Conservation (phyloP, 2,113 vertebrate genomes). For the Passer domesticus region DNA sequence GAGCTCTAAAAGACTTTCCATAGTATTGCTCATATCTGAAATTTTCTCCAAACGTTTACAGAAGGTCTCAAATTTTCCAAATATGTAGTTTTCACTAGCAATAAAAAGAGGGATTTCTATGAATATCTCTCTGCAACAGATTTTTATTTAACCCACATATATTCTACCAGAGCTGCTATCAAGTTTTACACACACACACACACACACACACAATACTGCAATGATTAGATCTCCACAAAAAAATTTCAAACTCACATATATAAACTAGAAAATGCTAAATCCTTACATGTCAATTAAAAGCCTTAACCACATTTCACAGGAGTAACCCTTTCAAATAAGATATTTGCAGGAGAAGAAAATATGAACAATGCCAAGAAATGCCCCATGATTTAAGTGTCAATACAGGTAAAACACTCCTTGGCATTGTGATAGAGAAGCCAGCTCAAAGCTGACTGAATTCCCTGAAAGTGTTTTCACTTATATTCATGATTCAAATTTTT, state of each 20-base stretch:
- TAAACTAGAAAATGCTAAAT: neutral
- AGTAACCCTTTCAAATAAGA: neutral
- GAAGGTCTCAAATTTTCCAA: conserved; percentile 85
- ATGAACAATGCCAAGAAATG: neutral
- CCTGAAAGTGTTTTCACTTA: neutral
- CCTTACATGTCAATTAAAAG: neutral
- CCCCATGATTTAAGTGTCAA: neutral
- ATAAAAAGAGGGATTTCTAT: neutral
- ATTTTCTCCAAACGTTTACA: conserved; percentile 84
- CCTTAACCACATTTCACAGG: neutral
- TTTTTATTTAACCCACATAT: neutral
- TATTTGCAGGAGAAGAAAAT: neutral
- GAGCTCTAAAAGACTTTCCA: conserved; percentile 77
- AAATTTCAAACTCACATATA: neutral
- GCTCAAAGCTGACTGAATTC: neutral
- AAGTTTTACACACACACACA: neutral
- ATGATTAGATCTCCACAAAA: neutral
- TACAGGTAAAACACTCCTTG: neutral
- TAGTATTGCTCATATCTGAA: conserved; percentile 73
- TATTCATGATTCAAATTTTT: neutral
- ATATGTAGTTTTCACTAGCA: conserved; percentile 84
- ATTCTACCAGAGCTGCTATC: neutral
- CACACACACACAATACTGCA: neutral
- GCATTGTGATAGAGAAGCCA: neutral
- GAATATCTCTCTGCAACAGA: neutral